Evolutionary conservation across 1,140 invertebrate genomes (phyloP).

Genomic region (Idris sp.): DNA sequence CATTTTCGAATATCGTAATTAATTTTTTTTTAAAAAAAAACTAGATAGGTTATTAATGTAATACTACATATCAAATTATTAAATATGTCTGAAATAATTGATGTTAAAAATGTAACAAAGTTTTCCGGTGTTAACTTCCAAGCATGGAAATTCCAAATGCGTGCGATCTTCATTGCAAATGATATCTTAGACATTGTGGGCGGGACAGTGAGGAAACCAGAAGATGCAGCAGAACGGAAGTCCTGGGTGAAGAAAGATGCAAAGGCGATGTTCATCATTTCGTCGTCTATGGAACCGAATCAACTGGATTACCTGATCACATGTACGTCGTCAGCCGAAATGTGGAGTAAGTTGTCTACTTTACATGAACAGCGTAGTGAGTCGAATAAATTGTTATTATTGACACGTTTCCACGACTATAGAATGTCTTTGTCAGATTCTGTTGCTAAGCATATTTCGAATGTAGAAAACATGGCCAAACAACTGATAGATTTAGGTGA

Average conservation of each 20-base stretch:
- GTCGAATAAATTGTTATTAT: constrained; percentile 34
- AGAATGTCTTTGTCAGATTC: constrained; percentile 4
- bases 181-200: constrained; percentile 19
- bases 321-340: constrained; percentile 18
- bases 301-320: constrained; percentile 41
- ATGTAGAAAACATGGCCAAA: constrained; percentile 68
- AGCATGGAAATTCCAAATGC: constrained; percentile 65
- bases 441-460: constrained; percentile 64
- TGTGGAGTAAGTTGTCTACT: constrained; percentile 40
- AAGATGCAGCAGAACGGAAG: background rate
- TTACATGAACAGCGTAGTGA: constrained; percentile 44
- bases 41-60: too few relatives aligned
- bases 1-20: too few relatives aligned
- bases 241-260: constrained; percentile 33
- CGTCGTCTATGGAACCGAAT: constrained; percentile 12
- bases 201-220: constrained; percentile 25
- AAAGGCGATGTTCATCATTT: constrained; percentile 45
- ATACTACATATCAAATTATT: too few relatives aligned
- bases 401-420: constrained; percentile 47
- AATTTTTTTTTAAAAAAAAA: too few relatives aligned
- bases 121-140: constrained; percentile 68
- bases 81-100: constrained; percentile 15
- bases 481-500: constrained; percentile 68
- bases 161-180: constrained; percentile 19
- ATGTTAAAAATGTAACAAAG: constrained; percentile 27